These are phyloP conservation scores for Centropyge bicolor DNA, from an alignment of 2,797 vertebrate species.

Conservation along the genomic window DNA sequence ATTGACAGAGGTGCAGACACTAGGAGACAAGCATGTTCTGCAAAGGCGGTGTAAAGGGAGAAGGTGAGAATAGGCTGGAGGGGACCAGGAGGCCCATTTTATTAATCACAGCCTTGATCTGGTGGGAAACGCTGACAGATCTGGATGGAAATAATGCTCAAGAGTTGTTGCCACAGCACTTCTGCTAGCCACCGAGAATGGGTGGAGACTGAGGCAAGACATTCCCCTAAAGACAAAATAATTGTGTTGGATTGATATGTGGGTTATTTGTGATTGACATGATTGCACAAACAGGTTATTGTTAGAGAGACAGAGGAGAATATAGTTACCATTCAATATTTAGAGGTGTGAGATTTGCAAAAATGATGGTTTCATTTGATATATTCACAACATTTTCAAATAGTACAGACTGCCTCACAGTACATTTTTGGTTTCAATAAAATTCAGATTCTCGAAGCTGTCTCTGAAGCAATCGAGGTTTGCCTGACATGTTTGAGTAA, in stretches of 20 bases:
- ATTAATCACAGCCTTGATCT: conserved; percentile 86
- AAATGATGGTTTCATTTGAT: conserved; percentile 11
- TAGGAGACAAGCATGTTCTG: conserved; percentile 58
- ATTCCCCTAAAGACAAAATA: conserved; percentile 15
- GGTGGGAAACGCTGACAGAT: conserved; percentile 73
- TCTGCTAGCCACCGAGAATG: conserved; percentile 35
- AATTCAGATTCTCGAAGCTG: conserved; percentile 31
- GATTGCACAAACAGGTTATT: conserved; percentile 22
- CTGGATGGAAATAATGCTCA: conserved; percentile 65
- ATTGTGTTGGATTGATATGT: background rate
- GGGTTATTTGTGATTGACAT: conserved; percentile 31
- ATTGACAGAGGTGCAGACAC: conserved; percentile 54
- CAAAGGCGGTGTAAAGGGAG: conserved; percentile 59
- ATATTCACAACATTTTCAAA: conserved; percentile 17
- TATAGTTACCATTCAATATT: conserved; percentile 14
- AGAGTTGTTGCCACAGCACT: conserved; percentile 51
- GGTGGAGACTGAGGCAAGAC: conserved; percentile 33
- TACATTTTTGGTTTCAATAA: conserved; percentile 31
- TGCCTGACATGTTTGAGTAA: conserved; percentile 19
- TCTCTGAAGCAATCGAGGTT: conserved; percentile 21
- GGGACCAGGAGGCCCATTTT: conserved; percentile 79
- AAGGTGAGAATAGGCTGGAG: conserved; percentile 76
- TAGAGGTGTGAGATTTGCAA: background rate
- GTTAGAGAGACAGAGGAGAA: conserved; percentile 15
- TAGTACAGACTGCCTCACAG: background rate